Evolutionary conservation across 2,797 vertebrate species (phyloP), one percentile per base, ranked within the genome.

Genomic region (Mormyrus proboscirostris): DNA sequence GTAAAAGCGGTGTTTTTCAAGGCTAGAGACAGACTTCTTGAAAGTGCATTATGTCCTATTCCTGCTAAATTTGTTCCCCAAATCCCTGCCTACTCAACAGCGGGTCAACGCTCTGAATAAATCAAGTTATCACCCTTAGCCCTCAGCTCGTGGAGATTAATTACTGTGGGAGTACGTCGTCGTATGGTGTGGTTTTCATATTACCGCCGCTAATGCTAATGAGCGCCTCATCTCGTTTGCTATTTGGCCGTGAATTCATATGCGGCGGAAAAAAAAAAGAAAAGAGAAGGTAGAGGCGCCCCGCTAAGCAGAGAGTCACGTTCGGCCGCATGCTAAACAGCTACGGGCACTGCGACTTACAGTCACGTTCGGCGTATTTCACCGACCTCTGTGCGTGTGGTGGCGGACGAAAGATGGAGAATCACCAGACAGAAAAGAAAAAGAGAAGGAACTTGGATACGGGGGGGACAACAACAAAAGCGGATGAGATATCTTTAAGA

Each of bases 91-190:
- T 84, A 51, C 44, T 50, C n/a, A 84, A 51, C 82, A 84, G 82
- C 47, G 44, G 82, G 82, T 84, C 82, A 84, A 47, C 16, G 44
- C n/a, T 25, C 82, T 51, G 49, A 49, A 84, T 84, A 49, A 79
- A 79, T 79, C 33, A 79, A 79, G 47, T 51, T 84, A 22, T 84
- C 82, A 84, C 82, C 82, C 82, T 51, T 47, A 84, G 49, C 82
- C 82, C 47, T 16, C 44, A 29, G 22, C 49, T 84, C 82, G 51
- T 29, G 73, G 41, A 79, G 83, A 86, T 87, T 57, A 38, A 87
- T 59, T 59, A 38, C 51, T 57, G 85, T 87, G 85, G 51, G 85
- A 86, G 83, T 50, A 53, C 33, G 53, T 41, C 25, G 53, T 59
- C 53, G 29, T 87, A 59, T 33, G 51, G 85, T 53, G 51, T 29